Evolutionary conservation across 2,888 invertebrate species (phyloP).

Genomic region (Calameuta idolon): DNA sequence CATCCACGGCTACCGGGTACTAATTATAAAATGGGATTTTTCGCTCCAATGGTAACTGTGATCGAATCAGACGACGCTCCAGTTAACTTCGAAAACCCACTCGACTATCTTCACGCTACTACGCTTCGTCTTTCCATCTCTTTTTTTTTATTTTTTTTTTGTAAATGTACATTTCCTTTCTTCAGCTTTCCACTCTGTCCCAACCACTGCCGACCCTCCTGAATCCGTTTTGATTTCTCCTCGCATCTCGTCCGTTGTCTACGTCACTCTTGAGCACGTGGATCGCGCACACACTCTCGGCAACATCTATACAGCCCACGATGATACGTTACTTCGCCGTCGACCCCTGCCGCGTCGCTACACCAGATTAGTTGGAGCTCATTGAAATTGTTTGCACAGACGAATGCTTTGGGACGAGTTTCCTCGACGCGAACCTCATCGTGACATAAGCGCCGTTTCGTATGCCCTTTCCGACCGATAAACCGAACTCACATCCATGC

Average conservation of each 20-base stretch:
- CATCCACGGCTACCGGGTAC: not conserved
- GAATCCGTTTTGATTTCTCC: not conserved
- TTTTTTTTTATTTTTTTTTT: not conserved
- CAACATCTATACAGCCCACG: not conserved
- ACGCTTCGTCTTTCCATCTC: not conserved
- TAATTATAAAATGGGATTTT: not conserved
- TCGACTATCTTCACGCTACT: not conserved
- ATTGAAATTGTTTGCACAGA: slow-evolving; percentile 44
- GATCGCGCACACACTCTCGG: not conserved
- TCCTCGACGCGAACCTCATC: slow-evolving; percentile 37
- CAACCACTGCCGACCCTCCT: not conserved
- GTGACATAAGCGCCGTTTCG: slow-evolving; percentile 21
- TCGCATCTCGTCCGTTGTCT: not conserved
- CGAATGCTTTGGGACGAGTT: slow-evolving; percentile 33
- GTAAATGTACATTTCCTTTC: not conserved
- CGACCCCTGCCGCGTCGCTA: slow-evolving; percentile 14
- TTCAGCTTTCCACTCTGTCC: not conserved
- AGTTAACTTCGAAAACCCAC: not conserved
- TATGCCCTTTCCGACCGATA: not conserved
- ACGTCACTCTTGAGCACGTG: not conserved
- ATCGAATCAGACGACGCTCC: not conserved
- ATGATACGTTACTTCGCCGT: not conserved
- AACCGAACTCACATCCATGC: not conserved
- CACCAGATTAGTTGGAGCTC: slow-evolving; percentile 36
- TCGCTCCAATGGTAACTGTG: not conserved